Evolutionary conservation across 2,888 invertebrate species (phyloP).

Genomic region (Mechanitis messenoides): DNA sequence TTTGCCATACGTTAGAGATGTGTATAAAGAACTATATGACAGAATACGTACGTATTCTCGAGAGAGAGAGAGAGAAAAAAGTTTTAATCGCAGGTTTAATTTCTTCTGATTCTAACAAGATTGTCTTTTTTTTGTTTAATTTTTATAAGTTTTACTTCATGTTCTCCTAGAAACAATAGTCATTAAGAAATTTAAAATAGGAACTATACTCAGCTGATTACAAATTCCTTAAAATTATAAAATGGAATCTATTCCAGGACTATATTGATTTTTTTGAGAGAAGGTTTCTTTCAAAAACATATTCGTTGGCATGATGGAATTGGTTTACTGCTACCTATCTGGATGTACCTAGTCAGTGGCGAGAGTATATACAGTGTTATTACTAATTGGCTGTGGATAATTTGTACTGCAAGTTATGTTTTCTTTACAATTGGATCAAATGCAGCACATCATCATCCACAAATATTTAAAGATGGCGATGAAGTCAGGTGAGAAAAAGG

Average conservation of each 20-base stretch:
- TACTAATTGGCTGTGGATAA: constrained; percentile 75
- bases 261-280: constrained; percentile 39
- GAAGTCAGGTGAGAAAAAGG: constrained; percentile 68
- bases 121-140: no score
- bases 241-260: constrained; percentile 36
- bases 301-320: constrained; percentile 55
- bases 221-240: neutral
- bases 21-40: no score
- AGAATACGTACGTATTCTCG: no score
- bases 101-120: no score
- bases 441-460: constrained; percentile 89
- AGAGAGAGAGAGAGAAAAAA: no score
- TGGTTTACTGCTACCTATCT: constrained; percentile 56
- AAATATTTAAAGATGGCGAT: constrained; percentile 88
- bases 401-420: constrained; percentile 75
- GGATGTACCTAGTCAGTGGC: constrained; percentile 60
- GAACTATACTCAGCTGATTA: no score
- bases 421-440: constrained; percentile 81
- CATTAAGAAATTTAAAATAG: no score
- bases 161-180: no score
- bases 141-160: no score
- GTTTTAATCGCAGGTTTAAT: no score
- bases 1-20: no score
- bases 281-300: constrained; percentile 49
- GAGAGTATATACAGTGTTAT: constrained; percentile 49